These are phyloP conservation scores for Agrilus cyanescens DNA, from an alignment of 2,888 invertebrate species.

Conservation along the genomic window DNA sequence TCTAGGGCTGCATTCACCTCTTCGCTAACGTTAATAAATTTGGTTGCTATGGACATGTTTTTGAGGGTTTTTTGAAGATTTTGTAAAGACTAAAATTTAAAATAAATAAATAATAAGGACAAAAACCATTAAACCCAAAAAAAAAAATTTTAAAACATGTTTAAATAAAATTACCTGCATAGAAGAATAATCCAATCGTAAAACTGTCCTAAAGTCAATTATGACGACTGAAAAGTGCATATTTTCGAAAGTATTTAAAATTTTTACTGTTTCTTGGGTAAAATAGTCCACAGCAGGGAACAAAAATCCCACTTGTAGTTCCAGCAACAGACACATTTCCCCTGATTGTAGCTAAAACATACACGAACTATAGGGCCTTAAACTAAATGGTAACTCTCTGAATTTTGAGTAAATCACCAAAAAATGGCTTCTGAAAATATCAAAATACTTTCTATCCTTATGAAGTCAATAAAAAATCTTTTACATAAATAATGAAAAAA, in stretches of 20 bases:
- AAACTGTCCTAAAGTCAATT: conserved; percentile 13
- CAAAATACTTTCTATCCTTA: conserved; percentile 1
- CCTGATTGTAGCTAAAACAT: conserved; percentile 34
- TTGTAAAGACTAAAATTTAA: no score
- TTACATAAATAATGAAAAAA: background rate
- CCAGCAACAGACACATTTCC: conserved; percentile 44
- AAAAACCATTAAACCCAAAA: background rate
- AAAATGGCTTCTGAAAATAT: conserved; percentile 3
- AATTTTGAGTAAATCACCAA: no score
- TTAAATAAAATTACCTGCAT: conserved; percentile 8
- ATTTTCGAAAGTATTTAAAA: conserved; percentile 25
- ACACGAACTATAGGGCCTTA: no score
- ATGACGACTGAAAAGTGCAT: conserved; percentile 6
- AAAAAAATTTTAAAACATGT: background rate
- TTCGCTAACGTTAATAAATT: no score
- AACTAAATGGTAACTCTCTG: no score
- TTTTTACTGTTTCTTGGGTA: conserved; percentile 42
- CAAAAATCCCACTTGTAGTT: conserved; percentile 53
- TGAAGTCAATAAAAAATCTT: conserved; percentile 2
- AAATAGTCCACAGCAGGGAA: conserved; percentile 61
- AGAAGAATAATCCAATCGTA: conserved; percentile 14
- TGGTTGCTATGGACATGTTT: no score
- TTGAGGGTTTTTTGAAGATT: no score
- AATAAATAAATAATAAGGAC: no score
- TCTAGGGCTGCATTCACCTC: no score